phyloP scores from a whole-genome alignment of 2,797 vertebrate species.

The Carduelis carduelis region DNA sequence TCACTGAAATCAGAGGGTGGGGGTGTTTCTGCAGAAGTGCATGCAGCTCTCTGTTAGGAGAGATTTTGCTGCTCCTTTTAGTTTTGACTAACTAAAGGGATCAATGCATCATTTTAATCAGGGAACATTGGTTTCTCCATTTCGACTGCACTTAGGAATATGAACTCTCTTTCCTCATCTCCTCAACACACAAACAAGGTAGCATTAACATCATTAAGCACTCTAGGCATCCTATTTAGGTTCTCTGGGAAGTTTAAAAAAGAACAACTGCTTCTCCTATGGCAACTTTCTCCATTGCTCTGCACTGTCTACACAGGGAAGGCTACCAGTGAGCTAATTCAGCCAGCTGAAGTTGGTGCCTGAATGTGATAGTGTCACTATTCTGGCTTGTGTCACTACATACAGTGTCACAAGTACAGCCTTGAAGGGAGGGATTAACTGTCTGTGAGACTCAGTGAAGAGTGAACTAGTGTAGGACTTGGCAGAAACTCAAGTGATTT shows the following conservation, averaged over 20 bases:
- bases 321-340: background rate
- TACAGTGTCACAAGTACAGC: background rate
- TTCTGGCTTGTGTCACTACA: background rate
- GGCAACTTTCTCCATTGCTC: background rate
- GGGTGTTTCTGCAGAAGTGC: background rate
- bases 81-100: background rate
- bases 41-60: background rate
- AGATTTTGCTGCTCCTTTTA: background rate
- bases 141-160: background rate
- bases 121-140: background rate
- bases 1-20: background rate
- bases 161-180: background rate
- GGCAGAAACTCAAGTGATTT: background rate
- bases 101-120: background rate
- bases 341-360: background rate
- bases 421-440: background rate
- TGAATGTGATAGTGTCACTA: background rate
- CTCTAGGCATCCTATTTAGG: background rate
- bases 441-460: background rate
- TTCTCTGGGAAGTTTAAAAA: background rate
- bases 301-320: background rate
- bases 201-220: background rate
- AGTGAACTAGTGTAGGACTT: background rate
- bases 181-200: background rate
- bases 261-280: background rate